Conservation (phyloP, 2,113 vertebrate genomes). For the Varanus salvator region DNA sequence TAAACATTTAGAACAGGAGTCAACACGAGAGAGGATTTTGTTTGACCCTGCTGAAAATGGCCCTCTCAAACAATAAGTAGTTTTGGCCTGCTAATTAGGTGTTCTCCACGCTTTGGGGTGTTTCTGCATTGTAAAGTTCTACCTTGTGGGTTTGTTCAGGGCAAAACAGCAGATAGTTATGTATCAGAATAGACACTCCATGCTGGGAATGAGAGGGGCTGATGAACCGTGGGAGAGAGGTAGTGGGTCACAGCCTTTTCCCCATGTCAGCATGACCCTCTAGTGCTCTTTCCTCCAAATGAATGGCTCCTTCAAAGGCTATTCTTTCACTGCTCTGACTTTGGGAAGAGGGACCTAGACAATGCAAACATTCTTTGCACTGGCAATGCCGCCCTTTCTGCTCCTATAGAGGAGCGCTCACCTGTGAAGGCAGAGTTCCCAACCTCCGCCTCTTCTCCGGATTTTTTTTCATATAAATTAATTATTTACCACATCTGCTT, state of each 20-base stretch:
- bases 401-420: slow-evolving; percentile 22
- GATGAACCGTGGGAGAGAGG: background rate
- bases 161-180: background rate
- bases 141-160: background rate
- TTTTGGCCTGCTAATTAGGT: background rate
- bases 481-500: slow-evolving; percentile 76
- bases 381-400: background rate
- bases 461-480: slow-evolving; percentile 63
- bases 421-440: slow-evolving; percentile 34
- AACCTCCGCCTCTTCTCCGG: background rate
- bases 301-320: background rate
- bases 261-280: background rate
- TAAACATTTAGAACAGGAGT: background rate
- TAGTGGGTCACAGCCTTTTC: background rate
- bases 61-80: background rate
- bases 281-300: background rate
- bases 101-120: background rate
- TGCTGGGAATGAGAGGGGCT: background rate
- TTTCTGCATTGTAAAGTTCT: background rate
- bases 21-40: background rate
- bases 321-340: background rate
- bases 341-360: background rate
- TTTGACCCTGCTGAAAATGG: background rate
- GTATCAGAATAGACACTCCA: background rate
- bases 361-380: background rate